Evolutionary conservation across 2,888 invertebrate genomes (phyloP).

Genomic region (Pelosia muscerda): DNA sequence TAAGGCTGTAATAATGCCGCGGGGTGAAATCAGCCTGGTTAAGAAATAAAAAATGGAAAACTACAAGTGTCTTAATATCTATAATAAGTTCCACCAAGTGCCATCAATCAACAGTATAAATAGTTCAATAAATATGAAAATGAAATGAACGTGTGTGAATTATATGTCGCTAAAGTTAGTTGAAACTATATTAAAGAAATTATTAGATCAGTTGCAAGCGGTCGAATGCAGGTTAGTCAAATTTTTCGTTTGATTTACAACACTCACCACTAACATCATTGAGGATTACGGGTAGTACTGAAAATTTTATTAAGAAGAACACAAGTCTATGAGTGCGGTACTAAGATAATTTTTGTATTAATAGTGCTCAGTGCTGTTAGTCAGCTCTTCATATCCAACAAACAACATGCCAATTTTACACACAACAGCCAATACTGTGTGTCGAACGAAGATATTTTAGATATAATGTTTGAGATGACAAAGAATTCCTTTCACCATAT

Average conservation of each 20-base stretch:
- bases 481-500: conserved; percentile 67
- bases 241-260: conserved; percentile 75
- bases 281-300: conserved; percentile 84
- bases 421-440: conserved; percentile 76
- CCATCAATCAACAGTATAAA: too few species aligned
- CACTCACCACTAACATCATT: conserved; percentile 85
- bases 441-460: conserved; percentile 83
- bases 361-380: conserved; percentile 85
- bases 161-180: conserved; percentile 35
- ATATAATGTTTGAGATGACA: conserved; percentile 57
- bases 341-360: conserved; percentile 69
- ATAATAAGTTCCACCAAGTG: too few species aligned
- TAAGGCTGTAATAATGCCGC: too few species aligned
- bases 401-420: conserved; percentile 83
- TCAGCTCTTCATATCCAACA: conserved; percentile 70
- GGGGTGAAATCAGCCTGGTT: too few species aligned
- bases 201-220: conserved; percentile 50
- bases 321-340: conserved; percentile 80
- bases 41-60: too few species aligned
- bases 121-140: conserved; percentile 22
- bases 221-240: conserved; percentile 72
- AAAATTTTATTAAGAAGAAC: conserved; percentile 80
- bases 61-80: too few species aligned
- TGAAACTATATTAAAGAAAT: conserved; percentile 18
- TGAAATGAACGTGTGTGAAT: conserved; percentile 32